Base-by-base conservation (phyloP, 2,797 vertebrate genomes). In the Bradypodion pumilum region DNA sequence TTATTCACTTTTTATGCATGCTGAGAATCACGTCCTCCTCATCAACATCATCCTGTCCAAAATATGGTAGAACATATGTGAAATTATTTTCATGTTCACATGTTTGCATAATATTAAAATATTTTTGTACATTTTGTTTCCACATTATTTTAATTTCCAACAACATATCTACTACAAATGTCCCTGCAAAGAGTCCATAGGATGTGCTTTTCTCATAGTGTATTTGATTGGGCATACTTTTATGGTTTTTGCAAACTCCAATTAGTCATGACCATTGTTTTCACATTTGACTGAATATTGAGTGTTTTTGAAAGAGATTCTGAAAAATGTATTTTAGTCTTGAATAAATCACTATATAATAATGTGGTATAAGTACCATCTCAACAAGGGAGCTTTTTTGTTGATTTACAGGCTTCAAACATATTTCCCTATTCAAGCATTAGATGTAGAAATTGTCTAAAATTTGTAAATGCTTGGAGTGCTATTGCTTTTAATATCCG, bases 81-180 rank as follows among this genome's bases (percentile, higher is more conserved):
- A 83, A 83, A 70, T 94, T 88, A 56, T 86, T 92, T 90, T 83
- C 78, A 60, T 90, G 89, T 92, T 90, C 91, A 83, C 44, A 42
- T 86, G 80, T 23, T 94, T 91, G 90, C 92, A 88, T 92, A 88
- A 92, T 90, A 96, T 96, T 96, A 96, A 97, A 96, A 89, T 91
- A 92, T 84, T 95, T 95, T 95, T 95, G 84, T 95, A 91, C 86
- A 86, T 84, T 93, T 93, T 89, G 90, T 86, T 95, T 94, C 90
- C 84, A 81, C 88, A 93, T 95, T 94, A 82, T 94, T 92, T 95
- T 46, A 74, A 92, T 88, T 84, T 91, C 86, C 92, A 89, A 73
- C 84, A 79, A 89, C 89, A 91, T 90, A 76, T 93, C 89, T 93
- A 81, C 81, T 90, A 65, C 25, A 83, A 60, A 62, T 68, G 59